Evolutionary conservation across 2,888 invertebrate species (phyloP).

Genomic region (Oxyscelio sp.): DNA sequence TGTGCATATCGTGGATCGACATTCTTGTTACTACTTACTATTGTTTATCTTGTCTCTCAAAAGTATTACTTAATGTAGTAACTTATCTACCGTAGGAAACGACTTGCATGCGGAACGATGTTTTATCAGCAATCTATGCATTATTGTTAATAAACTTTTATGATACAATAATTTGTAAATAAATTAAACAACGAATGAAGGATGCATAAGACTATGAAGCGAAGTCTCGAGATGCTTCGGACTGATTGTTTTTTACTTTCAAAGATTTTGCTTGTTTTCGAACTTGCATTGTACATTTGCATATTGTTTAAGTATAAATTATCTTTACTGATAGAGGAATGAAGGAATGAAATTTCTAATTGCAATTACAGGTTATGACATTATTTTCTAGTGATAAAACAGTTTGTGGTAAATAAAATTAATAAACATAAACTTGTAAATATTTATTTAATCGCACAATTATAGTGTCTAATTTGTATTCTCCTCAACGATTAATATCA

Average conservation of each 20-base stretch:
- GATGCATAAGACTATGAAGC: too few species aligned
- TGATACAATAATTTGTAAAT: constrained; percentile 27
- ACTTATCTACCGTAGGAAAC: constrained; percentile 74
- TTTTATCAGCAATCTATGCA: constrained; percentile 65
- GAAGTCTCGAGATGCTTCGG: background rate
- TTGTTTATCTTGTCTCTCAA: constrained; percentile 53
- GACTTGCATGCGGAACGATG: constrained; percentile 70
- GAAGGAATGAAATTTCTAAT: constrained; percentile 12
- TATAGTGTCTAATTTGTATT: too few species aligned
- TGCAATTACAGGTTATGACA: constrained; percentile 5
- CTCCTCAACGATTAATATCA: background rate
- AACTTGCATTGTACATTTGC: constrained; percentile 8
- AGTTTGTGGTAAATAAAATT: constrained; percentile 12
- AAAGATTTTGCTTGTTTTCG: background rate
- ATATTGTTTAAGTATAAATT: constrained; percentile 23
- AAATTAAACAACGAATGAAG: constrained; percentile 7
- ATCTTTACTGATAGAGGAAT: constrained; percentile 19
- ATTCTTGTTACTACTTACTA: constrained; percentile 48
- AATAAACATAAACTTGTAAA: too few species aligned
- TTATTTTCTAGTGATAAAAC: constrained; percentile 31
- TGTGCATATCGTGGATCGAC: constrained; percentile 62
- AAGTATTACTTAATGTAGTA: constrained; percentile 61
- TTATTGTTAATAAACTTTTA: constrained; percentile 35
- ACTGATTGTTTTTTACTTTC: background rate
- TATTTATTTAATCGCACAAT: too few species aligned